Base-by-base conservation (phyloP, 2,113 vertebrate genomes). In the Muscicapa adusta region DNA sequence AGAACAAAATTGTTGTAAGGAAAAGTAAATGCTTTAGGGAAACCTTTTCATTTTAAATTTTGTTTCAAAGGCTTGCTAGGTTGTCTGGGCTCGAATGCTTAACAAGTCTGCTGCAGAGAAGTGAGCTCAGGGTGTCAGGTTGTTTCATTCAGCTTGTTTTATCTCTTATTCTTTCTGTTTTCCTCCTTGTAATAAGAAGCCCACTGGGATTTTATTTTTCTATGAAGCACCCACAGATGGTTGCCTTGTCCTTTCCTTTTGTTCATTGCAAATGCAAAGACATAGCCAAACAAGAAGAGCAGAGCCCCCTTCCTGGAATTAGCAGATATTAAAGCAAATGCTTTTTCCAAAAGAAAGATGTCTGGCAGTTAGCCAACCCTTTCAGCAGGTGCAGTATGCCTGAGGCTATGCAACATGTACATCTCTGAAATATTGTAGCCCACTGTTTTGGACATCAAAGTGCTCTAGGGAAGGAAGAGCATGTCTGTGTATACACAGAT, bases 271-370 rank as follows among this genome's bases (percentile, higher is more conserved):
- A 77, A 84, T 90, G 72, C 61, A 95, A 92, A 90, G 81, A 77
- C 82, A 48, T 33, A 89, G 61, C 50, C 85, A 94, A 94, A 91
- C 77, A 80, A 91, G 83, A 92, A 91, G 78, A 97, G 74, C 40
- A 82, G 42, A 66, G 22, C 68, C 54, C 74, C 45, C 83, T 91
- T 93, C 63, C 77, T 89, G 88, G 95, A 95, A 94, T 96, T 94
- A 90, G 76, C 90, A 93, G 54, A 89, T 96, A 95, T 82, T 90
- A 93, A 95, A 96, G 75, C 29, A 92, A 92, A 95, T 65, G 61
- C 28, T 70, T 93, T 90, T 67, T 92, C 47, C 17, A 43, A 58
- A 88, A 88, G 50, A 77, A 89, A 82, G 68, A 60, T 60, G 54
- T 70, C 88, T 97, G 93, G 92, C 88, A 88, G 51, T 43, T 88